Base-by-base conservation (phyloP, 1,140 invertebrate genomes). In the Battus philenor region DNA sequence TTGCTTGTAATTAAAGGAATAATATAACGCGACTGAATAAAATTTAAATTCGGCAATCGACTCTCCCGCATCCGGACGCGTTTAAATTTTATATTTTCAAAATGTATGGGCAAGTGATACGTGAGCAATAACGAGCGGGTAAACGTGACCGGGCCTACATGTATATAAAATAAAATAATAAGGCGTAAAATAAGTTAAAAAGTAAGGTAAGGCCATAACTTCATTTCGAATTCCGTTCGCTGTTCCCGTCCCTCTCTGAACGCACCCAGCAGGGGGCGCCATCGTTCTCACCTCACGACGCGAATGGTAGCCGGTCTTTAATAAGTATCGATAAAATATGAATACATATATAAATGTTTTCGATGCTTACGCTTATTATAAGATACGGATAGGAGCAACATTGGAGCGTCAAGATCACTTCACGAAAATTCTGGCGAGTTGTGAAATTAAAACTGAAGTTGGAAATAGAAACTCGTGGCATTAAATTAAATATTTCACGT, bases 321-420 rank as follows among this genome's bases (percentile, higher is more conserved):
- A 85, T 82, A 82, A 81, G 74, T 79, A 78, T 81, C 73, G 78
- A 84, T 84, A 80, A 85, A 85, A 80, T 85, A 85, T 82, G 75
- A 75, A 81, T 80, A 72, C 73, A 80, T 78, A 30, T 72, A 84
- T 78, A 79, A 79, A 85, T 78, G 82, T 79, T 76, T 84, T 70
- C 59, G 68, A 74, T 78, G 66, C 72, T 72, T 73, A 70, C 65
- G 61, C 66, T 49, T 54, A 62, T 61, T 44, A 54, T 26, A 33
- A 30, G 16, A 20, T 17, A 17, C 12, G 24, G 38, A 30, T 15
- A 46, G 18, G 30, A 13, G 5, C 9, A 10, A 17, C 15, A 13
- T 38, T 12, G 27, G 18, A 8, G 8, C 29, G 38, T 11, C 22
- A 39, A 24, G 17, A 26, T 12, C 36, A 39, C 17, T 36, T 9